phyloP scores from a whole-genome alignment of 2,113 vertebrate species.

The Triplophysa siluroides region DNA sequence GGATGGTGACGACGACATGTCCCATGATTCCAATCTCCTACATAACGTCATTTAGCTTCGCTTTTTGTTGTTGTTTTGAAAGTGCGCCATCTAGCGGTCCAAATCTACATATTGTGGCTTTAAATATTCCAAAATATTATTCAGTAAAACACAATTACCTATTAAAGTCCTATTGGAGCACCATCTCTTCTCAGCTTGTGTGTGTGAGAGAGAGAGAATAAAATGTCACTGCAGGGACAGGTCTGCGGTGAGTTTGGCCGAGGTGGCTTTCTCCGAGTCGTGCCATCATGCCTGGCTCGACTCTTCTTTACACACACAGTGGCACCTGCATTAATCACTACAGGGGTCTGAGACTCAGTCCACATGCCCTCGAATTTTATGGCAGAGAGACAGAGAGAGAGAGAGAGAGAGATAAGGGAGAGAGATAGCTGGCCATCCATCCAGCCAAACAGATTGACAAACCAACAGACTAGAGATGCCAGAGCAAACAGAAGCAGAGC shows the following conservation, averaged over 20 bases:
- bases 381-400: not conserved
- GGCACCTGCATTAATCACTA: conserved; percentile 47
- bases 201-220: not conserved
- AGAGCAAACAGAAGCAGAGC: conserved; percentile 19
- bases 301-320: conserved; percentile 17
- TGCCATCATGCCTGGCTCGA: conserved; percentile 8
- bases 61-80: too few relatives aligned
- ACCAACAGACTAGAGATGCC: conserved; percentile 6
- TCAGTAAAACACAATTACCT: not conserved
- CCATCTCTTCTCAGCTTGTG: not conserved
- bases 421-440: conserved; percentile 26
- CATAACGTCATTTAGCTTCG: too few relatives aligned
- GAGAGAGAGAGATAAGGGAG: conserved; percentile 10
- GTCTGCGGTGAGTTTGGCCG: not conserved
- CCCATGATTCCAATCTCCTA: too few relatives aligned
- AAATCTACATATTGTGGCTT: too few relatives aligned
- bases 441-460: conserved; percentile 23
- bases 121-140: too few relatives aligned
- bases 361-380: not conserved
- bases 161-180: not conserved
- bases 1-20: too few relatives aligned
- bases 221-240: conserved; percentile 9
- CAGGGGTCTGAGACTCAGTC: conserved; percentile 20
- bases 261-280: not conserved
- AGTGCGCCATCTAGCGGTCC: too few relatives aligned